Evolutionary conservation across 2,888 invertebrate genomes (phyloP).

Genomic region (Volucella inanis): DNA sequence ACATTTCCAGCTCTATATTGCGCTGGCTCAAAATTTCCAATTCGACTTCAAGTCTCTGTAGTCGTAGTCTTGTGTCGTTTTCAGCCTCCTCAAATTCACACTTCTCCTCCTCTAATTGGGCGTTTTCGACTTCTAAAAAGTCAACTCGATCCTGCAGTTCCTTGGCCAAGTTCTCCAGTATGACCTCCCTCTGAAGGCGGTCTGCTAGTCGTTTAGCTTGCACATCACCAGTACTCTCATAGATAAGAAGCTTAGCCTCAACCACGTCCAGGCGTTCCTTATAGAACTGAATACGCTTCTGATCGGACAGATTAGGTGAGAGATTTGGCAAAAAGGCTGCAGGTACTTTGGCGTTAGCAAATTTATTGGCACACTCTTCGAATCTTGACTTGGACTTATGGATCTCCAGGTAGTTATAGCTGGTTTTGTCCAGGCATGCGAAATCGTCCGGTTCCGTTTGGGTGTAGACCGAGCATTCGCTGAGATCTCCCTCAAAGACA

Average conservation of each 20-base stretch:
- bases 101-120: constrained; percentile 88
- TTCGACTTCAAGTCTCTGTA: constrained; percentile 86
- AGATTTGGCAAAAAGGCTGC: constrained; percentile 64
- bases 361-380: constrained; percentile 84
- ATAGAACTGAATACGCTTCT: constrained; percentile 87
- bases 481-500: constrained; percentile 86
- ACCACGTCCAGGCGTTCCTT: constrained; percentile 87
- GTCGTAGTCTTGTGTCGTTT: constrained; percentile 86
- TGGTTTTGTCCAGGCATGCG: constrained; percentile 33
- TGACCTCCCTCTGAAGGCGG: constrained; percentile 86
- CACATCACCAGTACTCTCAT: constrained; percentile 87
- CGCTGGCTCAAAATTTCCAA: constrained; percentile 84
- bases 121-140: constrained; percentile 86
- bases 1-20: constrained; percentile 84
- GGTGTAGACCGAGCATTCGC: constrained; percentile 76
- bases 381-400: constrained; percentile 83
- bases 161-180: constrained; percentile 84
- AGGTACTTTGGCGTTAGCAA: constrained; percentile 75
- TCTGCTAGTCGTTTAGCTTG: constrained; percentile 86
- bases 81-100: constrained; percentile 90
- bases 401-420: constrained; percentile 83
- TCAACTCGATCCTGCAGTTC: constrained; percentile 84
- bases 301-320: constrained; percentile 81
- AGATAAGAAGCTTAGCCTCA: constrained; percentile 87
- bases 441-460: constrained; percentile 85